Evolutionary conservation across 2,888 invertebrate species (phyloP).

Genomic region (Homarus gammarus): DNA sequence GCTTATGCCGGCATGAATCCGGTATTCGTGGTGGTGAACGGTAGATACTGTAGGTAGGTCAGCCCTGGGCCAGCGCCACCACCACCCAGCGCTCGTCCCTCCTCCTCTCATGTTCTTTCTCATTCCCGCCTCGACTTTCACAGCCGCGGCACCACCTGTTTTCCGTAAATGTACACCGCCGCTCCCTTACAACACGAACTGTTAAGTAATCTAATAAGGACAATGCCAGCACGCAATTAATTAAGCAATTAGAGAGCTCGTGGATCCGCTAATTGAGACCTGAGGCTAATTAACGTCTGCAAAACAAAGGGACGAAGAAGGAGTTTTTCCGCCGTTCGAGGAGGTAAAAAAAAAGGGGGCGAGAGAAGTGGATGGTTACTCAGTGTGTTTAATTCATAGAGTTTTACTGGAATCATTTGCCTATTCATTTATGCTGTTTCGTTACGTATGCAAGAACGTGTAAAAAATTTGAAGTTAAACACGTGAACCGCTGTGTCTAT

Average conservation of each 20-base stretch:
- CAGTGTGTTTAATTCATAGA: not conserved
- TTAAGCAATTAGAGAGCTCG: constrained; percentile 25
- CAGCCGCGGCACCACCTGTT: not conserved
- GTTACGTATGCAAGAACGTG: too few species aligned
- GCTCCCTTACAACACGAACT: not conserved
- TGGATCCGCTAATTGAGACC: constrained; percentile 12
- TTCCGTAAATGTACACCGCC: not conserved
- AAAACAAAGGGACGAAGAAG: not conserved
- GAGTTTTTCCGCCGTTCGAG: not conserved
- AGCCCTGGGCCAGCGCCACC: not conserved
- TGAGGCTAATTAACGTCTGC: not conserved
- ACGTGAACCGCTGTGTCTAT: too few species aligned
- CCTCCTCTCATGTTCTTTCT: not conserved
- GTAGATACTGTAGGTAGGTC: not conserved
- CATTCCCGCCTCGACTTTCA: not conserved
- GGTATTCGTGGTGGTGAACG: not conserved
- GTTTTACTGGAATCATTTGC: not conserved
- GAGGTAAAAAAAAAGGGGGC: not conserved
- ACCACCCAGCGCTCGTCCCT: not conserved
- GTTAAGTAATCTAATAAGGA: not conserved
- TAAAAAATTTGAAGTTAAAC: too few species aligned
- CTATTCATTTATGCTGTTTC: not conserved
- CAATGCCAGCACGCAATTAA: constrained; percentile 10
- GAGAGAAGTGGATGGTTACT: not conserved
- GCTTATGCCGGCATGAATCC: not conserved